These are phyloP conservation scores for Drosophila suzukii DNA, from an alignment of 1,140 invertebrate species.

Conservation along the genomic window DNA sequence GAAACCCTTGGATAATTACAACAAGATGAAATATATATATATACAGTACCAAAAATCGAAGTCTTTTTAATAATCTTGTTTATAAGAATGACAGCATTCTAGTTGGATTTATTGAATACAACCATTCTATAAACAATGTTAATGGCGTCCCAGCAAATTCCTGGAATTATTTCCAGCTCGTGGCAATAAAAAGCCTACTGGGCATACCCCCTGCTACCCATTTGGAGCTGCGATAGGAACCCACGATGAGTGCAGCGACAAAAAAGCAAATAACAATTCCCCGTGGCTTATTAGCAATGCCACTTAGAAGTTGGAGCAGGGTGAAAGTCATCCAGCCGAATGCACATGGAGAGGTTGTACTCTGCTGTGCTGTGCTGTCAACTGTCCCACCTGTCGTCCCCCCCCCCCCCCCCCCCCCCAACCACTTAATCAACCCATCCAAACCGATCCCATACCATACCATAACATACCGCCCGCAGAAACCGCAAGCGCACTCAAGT, in stretches of 20 bases:
- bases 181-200: background rate
- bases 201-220: slow-evolving; percentile 31
- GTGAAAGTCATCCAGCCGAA: slow-evolving; percentile 65
- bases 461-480: slow-evolving; percentile 6
- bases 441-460: background rate
- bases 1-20: too few relatives aligned
- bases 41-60: too few relatives aligned
- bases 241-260: slow-evolving; percentile 33
- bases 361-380: slow-evolving; percentile 29
- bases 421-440: too few relatives aligned
- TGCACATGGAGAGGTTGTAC: slow-evolving; percentile 21
- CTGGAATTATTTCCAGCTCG: too few relatives aligned
- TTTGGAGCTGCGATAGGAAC: background rate
- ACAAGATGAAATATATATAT: too few relatives aligned
- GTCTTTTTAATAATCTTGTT: too few relatives aligned
- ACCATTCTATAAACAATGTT: too few relatives aligned
- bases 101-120: too few relatives aligned
- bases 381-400: background rate
- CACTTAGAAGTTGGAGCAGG: slow-evolving; percentile 58
- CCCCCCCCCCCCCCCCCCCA: too few relatives aligned
- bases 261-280: slow-evolving; percentile 25
- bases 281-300: slow-evolving; percentile 59
- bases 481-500: slow-evolving; percentile 77
- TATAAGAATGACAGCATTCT: too few relatives aligned
- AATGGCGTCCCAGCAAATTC: too few relatives aligned